A percentile compares a stretch with the other conserved stretches of the same genome.
Evolutionary conservation across 1,140 invertebrate species (phyloP).

Genomic region (Acyrthosiphon pisum): DNA sequence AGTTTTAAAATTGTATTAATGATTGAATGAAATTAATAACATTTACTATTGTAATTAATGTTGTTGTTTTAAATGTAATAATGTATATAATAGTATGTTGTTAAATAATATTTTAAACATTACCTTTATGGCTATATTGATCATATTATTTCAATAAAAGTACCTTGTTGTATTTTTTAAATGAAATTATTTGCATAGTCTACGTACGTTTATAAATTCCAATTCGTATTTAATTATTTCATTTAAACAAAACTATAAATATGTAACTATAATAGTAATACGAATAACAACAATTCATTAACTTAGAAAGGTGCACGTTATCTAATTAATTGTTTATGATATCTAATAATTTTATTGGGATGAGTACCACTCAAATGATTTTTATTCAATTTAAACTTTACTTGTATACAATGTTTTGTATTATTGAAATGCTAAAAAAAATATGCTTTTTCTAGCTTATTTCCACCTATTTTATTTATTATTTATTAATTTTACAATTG

Average conservation of each 20-base stretch:
- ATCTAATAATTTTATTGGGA: background rate
- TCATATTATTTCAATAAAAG: background rate
- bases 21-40: background rate
- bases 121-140: background rate
- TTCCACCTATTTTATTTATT: too few species aligned
- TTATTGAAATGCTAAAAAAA: too few species aligned
- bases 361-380: background rate
- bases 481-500: too few species aligned
- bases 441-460: too few species aligned
- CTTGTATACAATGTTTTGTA: background rate
- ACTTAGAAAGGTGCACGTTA: too few species aligned
- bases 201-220: background rate
- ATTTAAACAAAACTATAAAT: background rate
- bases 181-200: background rate
- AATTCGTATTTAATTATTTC: background rate
- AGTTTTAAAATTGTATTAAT: background rate
- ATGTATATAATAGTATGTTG: background rate
- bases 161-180: background rate
- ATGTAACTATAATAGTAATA: background rate
- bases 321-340: background rate
- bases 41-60: background rate
- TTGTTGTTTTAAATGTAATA: background rate
- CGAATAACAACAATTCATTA: background rate
- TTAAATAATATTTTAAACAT: background rate
- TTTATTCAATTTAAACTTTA: background rate